A percentile compares a stretch with the other conserved stretches of the same genome.
phyloP scores from a whole-genome alignment of 2,888 invertebrate species.

The Scaptomyza caliginosa region DNA sequence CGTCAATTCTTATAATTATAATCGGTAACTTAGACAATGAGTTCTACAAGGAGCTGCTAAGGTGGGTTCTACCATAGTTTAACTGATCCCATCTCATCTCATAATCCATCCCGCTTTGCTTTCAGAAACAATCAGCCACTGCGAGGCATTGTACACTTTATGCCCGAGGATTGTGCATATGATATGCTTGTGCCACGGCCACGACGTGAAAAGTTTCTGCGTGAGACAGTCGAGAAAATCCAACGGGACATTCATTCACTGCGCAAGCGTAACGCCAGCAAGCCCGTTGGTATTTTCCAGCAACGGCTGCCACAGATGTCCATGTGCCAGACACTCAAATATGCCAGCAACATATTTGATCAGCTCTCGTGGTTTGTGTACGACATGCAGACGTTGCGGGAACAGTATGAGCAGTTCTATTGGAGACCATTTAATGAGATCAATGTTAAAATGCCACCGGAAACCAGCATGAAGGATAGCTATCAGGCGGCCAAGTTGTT shows the following conservation, averaged over 20 bases:
- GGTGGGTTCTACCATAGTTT: slow-evolving; percentile 37
- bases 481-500: slow-evolving; percentile 53
- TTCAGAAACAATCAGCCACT: slow-evolving; percentile 61
- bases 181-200: slow-evolving; percentile 73
- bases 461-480: slow-evolving; percentile 27
- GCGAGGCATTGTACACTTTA: slow-evolving; percentile 74
- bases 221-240: slow-evolving; percentile 54
- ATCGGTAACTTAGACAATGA: slow-evolving; percentile 59
- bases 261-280: slow-evolving; percentile 58
- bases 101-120: neutral
- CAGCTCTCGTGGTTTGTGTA: slow-evolving; percentile 77
- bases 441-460: slow-evolving; percentile 60
- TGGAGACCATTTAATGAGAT: slow-evolving; percentile 61
- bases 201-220: slow-evolving; percentile 51
- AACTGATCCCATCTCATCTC: neutral
- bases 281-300: slow-evolving; percentile 74
- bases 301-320: slow-evolving; percentile 77
- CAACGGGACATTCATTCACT: slow-evolving; percentile 57
- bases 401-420: slow-evolving; percentile 74
- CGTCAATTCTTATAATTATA: slow-evolving; percentile 66
- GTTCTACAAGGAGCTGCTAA: slow-evolving; percentile 57
- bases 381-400: slow-evolving; percentile 72
- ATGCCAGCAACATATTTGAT: slow-evolving; percentile 65
- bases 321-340: slow-evolving; percentile 61
- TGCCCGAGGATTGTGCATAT: slow-evolving; percentile 72